These are phyloP conservation scores for Trissoscelio sp. DNA, from an alignment of 2,888 invertebrate species.

Conservation along the genomic window DNA sequence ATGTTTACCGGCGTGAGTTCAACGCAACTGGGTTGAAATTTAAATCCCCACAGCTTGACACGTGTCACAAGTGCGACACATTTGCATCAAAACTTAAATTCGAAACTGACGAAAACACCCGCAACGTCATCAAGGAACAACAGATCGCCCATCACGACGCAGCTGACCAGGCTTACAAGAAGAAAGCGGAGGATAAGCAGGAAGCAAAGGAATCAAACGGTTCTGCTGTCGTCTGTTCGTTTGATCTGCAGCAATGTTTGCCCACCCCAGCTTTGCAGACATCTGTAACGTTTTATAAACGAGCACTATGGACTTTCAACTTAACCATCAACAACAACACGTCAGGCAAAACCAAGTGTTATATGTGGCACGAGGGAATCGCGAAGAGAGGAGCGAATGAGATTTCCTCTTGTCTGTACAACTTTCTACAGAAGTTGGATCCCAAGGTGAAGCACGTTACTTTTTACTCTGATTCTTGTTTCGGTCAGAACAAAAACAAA, in stretches of 20 bases:
- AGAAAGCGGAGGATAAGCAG: constrained; percentile 42
- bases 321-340: constrained; percentile 72
- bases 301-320: constrained; percentile 75
- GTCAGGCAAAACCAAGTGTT: constrained; percentile 69
- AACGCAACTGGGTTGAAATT: constrained; percentile 63
- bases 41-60: constrained; percentile 68
- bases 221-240: constrained; percentile 30
- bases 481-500: constrained; percentile 73
- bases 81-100: constrained; percentile 33
- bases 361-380: constrained; percentile 75
- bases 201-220: constrained; percentile 33
- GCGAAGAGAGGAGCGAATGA: constrained; percentile 73
- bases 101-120: constrained; percentile 14
- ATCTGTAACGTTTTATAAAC: constrained; percentile 75
- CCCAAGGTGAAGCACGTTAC: constrained; percentile 48
- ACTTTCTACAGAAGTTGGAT: constrained; percentile 56
- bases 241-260: constrained; percentile 72
- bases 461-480: constrained; percentile 70
- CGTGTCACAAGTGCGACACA: constrained; percentile 64
- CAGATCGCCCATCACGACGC: constrained; percentile 39
- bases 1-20: constrained; percentile 57
- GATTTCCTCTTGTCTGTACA: constrained; percentile 71
- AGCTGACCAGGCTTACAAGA: constrained; percentile 54
- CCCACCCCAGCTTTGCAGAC: constrained; percentile 73
- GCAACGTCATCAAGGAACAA: background rate